Evolutionary conservation across 2,113 vertebrate species (phyloP).

Genomic region (Hyperopisus bebe): DNA sequence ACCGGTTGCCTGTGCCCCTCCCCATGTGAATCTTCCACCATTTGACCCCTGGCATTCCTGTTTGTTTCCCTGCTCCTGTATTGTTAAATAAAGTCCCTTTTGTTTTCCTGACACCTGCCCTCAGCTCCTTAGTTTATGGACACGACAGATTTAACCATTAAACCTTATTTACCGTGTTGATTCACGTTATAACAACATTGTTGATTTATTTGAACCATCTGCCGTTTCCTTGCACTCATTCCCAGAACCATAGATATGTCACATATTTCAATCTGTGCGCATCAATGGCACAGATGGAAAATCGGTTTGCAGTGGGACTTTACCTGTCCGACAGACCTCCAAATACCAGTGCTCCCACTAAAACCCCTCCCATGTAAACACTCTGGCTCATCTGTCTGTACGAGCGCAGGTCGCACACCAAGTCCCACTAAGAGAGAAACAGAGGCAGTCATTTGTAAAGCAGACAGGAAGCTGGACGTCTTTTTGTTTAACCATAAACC

Average conservation of each 20-base stretch:
- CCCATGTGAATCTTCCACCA: neutral
- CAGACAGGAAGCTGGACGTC: neutral
- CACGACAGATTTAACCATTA: neutral
- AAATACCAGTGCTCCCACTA: constrained; percentile 55
- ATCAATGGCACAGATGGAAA: neutral
- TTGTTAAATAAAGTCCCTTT: neutral
- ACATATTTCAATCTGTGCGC: neutral
- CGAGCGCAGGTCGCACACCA: constrained; percentile 61
- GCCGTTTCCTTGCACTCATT: neutral
- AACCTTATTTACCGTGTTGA: neutral
- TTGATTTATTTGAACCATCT: neutral
- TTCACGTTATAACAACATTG: neutral
- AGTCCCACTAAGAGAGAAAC: constrained; percentile 55
- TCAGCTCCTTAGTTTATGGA: neutral
- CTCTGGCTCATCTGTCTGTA: constrained; percentile 66
- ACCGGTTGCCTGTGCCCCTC: neutral
- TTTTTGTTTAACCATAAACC: neutral
- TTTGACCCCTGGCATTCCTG: neutral
- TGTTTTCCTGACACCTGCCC: neutral
- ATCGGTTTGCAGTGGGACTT: neutral
- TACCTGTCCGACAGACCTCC: constrained; percentile 65
- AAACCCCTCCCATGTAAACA: constrained; percentile 65
- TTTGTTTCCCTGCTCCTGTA: neutral
- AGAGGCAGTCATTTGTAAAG: neutral
- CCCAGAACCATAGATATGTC: neutral